A percentile compares a stretch with the other conserved stretches of the same genome.
phyloP scores from a whole-genome alignment of 2,797 vertebrate species.

The Rhadinocentrus ornatus region DNA sequence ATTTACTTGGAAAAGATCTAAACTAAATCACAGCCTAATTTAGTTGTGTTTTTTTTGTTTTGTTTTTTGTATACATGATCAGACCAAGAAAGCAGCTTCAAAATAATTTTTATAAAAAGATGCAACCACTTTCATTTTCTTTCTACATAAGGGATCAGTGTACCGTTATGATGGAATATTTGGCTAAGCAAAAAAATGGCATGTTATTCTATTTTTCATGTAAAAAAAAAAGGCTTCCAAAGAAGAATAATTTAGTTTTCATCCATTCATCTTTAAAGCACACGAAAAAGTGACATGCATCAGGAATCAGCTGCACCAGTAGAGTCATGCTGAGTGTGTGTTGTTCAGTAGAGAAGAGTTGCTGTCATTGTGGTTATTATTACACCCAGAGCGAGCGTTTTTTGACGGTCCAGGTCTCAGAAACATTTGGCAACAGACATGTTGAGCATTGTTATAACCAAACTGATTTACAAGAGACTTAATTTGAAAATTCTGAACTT shows the following conservation, averaged over 20 bases:
- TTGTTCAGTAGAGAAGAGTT: not conserved
- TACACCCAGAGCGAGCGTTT: not conserved
- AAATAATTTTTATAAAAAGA: conserved; percentile 1
- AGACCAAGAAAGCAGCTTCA: conserved; percentile 7
- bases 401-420: not conserved
- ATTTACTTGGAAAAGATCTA: conserved; percentile 18
- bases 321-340: not conserved
- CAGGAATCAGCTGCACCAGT: not conserved
- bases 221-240: not conserved
- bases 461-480: not conserved
- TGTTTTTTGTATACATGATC: not conserved
- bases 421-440: not conserved
- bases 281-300: not conserved
- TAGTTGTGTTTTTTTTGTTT: conserved; percentile 5
- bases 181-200: not conserved
- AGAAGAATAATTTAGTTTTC: not conserved
- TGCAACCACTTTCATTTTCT: not conserved
- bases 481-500: not conserved
- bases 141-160: not conserved
- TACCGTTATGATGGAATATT: not conserved
- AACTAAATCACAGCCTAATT: not conserved
- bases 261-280: not conserved
- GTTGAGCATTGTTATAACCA: not conserved
- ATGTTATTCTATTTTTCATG: not conserved
- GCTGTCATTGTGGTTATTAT: conserved; percentile 1